Percentiles rank a stretch among this genome's conserved stretches.
These are phyloP conservation scores for Diorhabda elongata DNA, from an alignment of 1,140 invertebrate genomes.

Conservation along the genomic window DNA sequence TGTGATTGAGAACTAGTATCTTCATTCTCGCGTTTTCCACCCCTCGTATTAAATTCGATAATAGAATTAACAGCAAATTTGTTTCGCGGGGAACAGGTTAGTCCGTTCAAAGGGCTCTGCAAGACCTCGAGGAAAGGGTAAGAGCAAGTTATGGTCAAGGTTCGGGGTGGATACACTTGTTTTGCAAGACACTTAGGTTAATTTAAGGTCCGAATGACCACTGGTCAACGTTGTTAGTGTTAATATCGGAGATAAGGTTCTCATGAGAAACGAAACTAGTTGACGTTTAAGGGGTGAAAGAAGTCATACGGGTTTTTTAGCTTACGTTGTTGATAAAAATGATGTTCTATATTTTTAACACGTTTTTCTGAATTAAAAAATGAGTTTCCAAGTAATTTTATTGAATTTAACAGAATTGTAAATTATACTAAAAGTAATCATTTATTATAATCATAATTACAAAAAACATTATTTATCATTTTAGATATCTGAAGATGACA, in stretches of 20 bases:
- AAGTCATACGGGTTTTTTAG: neutral
- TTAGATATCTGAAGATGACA: no score
- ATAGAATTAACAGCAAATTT: constrained; percentile 23
- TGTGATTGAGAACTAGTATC: constrained; percentile 6
- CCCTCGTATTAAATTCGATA: constrained; percentile 20
- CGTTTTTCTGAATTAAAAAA: no score
- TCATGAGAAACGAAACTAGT: constrained; percentile 9
- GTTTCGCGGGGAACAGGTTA: constrained; percentile 25
- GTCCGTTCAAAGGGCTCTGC: constrained; percentile 17
- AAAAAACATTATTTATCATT: no score
- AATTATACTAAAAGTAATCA: no score
- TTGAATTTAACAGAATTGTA: no score
- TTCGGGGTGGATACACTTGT: constrained; percentile 18
- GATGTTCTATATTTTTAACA: no score
- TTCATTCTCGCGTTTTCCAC: constrained; percentile 7
- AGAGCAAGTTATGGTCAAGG: constrained; percentile 27
- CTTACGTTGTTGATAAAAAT: no score
- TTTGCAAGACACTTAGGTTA: constrained; percentile 11
- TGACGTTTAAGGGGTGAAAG: neutral
- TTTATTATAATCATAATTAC: no score
- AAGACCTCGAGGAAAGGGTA: constrained; percentile 21
- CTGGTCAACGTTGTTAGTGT: constrained; percentile 13
- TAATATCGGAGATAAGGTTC: neutral
- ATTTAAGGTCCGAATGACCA: constrained; percentile 8
- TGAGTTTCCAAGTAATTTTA: no score